Conservation (phyloP, 1,140 invertebrate species). For the Panagrolaimus sp. region DNA sequence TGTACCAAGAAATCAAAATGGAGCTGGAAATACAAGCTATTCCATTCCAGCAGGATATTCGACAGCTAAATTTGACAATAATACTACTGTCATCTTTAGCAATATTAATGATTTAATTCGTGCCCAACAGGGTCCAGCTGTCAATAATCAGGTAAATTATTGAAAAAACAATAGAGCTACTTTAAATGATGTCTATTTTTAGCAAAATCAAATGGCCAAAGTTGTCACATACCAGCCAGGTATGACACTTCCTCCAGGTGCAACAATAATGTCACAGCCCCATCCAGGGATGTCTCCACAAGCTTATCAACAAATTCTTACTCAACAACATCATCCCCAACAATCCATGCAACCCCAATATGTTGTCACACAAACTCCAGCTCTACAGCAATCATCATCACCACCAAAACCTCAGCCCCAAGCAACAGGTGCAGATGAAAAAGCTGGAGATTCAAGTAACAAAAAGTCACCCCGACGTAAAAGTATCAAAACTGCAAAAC, state of each 20-base stretch:
- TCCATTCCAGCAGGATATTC: too few species aligned
- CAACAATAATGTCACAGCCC: not conserved
- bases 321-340: not conserved
- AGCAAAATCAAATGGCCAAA: not conserved
- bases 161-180: not conserved
- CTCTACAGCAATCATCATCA: not conserved
- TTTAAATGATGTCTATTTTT: not conserved
- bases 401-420: not conserved
- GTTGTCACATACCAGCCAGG: conserved; percentile 1
- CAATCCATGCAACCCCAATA: not conserved
- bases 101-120: too few species aligned
- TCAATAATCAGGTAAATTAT: not conserved
- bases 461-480: not conserved
- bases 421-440: not conserved
- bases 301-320: not conserved
- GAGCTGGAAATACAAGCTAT: too few species aligned
- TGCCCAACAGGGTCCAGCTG: too few species aligned
- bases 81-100: too few species aligned
- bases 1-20: too few species aligned
- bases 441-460: not conserved
- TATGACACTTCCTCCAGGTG: not conserved
- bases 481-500: not conserved
- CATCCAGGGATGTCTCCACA: not conserved
- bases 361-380: too few species aligned
- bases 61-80: too few species aligned